Conservation (phyloP, 2,113 vertebrate species). For the Amblyornis subalaris region DNA sequence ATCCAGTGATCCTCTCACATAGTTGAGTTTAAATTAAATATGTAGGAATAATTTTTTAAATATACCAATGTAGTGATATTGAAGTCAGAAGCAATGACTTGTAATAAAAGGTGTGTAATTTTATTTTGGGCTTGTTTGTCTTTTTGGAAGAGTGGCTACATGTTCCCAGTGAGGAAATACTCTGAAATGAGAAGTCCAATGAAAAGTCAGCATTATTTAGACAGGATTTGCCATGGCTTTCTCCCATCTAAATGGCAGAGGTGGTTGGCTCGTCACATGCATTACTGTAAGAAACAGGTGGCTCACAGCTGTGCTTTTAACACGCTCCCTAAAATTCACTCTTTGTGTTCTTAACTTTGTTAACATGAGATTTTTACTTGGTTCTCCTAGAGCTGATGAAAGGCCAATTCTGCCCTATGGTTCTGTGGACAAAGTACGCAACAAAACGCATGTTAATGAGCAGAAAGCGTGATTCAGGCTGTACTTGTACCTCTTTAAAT, state of each 20-base stretch:
- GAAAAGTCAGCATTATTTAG: not conserved
- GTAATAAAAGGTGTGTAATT: not conserved
- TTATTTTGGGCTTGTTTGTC: not conserved
- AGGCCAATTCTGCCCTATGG: not conserved
- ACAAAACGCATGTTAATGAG: not conserved
- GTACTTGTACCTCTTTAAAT: not conserved
- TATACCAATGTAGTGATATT: not conserved
- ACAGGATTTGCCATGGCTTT: not conserved
- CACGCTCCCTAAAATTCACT: not conserved
- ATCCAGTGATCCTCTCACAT: not conserved
- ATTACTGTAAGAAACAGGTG: not conserved
- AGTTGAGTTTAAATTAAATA: not conserved
- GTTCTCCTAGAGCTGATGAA: not conserved
- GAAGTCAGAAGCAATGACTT: not conserved
- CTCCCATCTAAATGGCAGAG: not conserved
- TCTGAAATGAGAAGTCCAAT: not conserved
- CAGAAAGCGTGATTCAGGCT: not conserved
- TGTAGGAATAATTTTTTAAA: not conserved
- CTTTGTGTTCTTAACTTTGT: not conserved
- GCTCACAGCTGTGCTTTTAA: not conserved
- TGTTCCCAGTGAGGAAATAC: not conserved
- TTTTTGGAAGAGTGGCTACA: not conserved
- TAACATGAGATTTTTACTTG: not conserved
- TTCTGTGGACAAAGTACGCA: not conserved
- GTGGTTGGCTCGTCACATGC: not conserved